Percentiles rank a stretch among this genome's conserved stretches.
Evolutionary conservation across 2,113 vertebrate species (phyloP).

Genomic region (Tretioscincus oriximinensis): DNA sequence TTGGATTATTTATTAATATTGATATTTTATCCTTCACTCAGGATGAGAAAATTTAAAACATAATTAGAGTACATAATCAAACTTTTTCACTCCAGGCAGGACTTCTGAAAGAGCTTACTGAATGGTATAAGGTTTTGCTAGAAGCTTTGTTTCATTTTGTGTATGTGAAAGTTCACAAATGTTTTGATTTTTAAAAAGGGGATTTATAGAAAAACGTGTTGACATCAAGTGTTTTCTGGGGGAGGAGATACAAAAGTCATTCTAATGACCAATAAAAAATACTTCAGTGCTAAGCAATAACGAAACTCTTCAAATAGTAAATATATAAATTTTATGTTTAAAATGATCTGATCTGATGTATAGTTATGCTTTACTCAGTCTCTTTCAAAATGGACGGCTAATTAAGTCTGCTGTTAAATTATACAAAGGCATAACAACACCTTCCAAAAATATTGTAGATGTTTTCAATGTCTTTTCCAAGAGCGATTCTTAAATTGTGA

Average conservation of each 20-base stretch:
- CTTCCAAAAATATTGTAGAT: not conserved
- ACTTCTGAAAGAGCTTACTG: not conserved
- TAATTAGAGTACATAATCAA: no score
- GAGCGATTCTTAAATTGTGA: rapidly evolving
- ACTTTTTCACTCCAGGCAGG: no score
- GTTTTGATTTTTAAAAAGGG: slow-evolving; percentile 33
- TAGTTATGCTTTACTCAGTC: not conserved
- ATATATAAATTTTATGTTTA: not conserved
- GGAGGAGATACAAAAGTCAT: slow-evolving; percentile 2
- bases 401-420: slow-evolving; percentile 13
- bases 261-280: not conserved
- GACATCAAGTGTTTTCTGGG: not conserved
- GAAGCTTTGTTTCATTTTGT: slow-evolving; percentile 18
- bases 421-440: not conserved
- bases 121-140: not conserved
- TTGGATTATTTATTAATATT: not conserved
- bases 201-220: not conserved
- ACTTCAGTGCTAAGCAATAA: not conserved
- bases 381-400: not conserved
- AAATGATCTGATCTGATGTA: slow-evolving; percentile 4
- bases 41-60: no score
- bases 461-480: not conserved
- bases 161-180: slow-evolving; percentile 13
- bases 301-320: not conserved
- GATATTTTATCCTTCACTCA: no score